Conservation (phyloP, 2,888 invertebrate genomes). For the Malthinus flaveolus region DNA sequence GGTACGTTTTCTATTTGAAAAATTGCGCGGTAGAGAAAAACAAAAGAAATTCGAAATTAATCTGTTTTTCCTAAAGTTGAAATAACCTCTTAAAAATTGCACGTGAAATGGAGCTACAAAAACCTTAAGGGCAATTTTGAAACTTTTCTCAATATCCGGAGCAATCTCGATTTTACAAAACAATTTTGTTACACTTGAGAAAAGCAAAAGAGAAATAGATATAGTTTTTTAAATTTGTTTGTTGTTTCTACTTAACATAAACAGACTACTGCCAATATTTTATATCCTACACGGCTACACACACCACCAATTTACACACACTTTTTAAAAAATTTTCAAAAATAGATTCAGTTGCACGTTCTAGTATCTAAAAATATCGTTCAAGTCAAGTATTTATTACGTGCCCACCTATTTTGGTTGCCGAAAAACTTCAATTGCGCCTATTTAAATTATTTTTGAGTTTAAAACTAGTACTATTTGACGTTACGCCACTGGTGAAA, state of each 20-base stretch:
- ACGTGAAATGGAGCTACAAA: conserved; percentile 1
- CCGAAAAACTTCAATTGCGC: neutral
- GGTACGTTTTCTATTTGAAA: too few relatives aligned
- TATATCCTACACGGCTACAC: too few relatives aligned
- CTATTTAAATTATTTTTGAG: neutral
- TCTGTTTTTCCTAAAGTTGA: conserved; percentile 6
- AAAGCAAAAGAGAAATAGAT: conserved; percentile 9
- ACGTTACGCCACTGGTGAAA: neutral
- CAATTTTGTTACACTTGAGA: conserved; percentile 7
- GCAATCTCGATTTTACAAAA: conserved; percentile 6
- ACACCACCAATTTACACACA: too few relatives aligned
- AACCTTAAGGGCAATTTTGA: conserved; percentile 8
- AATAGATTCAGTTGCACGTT: neutral
- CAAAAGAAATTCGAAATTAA: conserved; percentile 3
- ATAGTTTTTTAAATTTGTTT: conserved; percentile 8
- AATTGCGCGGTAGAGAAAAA: too few relatives aligned
- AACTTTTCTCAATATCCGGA: conserved; percentile 17
- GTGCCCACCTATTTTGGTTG: neutral
- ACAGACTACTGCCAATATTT: conserved; percentile 2
- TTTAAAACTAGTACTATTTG: neutral
- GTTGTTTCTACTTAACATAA: conserved; percentile 9
- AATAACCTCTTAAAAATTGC: conserved; percentile 12
- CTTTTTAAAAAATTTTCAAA: too few relatives aligned
- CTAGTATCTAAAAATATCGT: neutral
- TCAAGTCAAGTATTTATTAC: neutral